phyloP scores from a whole-genome alignment of 2,888 invertebrate species.

The Protodeltote pygarga region DNA sequence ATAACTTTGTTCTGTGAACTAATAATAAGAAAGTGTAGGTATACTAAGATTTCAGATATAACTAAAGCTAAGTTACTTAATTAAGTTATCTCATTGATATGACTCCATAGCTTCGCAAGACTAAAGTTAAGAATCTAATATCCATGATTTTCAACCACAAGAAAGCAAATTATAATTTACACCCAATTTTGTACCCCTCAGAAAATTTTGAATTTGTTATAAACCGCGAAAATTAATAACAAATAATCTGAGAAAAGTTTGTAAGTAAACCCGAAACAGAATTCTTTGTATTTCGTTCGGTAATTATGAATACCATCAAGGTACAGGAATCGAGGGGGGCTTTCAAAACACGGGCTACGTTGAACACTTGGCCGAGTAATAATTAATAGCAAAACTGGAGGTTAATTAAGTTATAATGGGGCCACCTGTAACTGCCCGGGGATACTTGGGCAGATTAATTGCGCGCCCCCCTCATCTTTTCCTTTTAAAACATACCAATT shows the following conservation, averaged over 20 bases:
- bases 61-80: no score
- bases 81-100: no score
- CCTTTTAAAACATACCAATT: slow-evolving; percentile 36
- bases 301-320: slow-evolving; percentile 22
- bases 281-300: slow-evolving; percentile 18
- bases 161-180: slow-evolving; percentile 24
- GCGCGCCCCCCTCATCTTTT: slow-evolving; percentile 18
- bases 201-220: slow-evolving; percentile 19
- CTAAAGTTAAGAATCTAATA: slow-evolving; percentile 16
- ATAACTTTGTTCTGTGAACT: no score
- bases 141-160: slow-evolving; percentile 24
- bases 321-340: neutral
- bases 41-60: no score
- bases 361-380: slow-evolving; percentile 28
- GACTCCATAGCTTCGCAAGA: no score
- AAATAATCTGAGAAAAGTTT: slow-evolving; percentile 31
- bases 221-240: slow-evolving; percentile 39
- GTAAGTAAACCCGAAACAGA: neutral
- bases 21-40: no score
- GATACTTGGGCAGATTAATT: slow-evolving; percentile 40
- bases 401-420: slow-evolving; percentile 45
- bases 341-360: slow-evolving; percentile 11
- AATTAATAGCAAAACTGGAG: slow-evolving; percentile 39
- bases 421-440: slow-evolving; percentile 46
- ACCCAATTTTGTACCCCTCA: slow-evolving; percentile 6